Conservation (phyloP, 2,888 invertebrate species). For the Patella ulyssiponensis region DNA sequence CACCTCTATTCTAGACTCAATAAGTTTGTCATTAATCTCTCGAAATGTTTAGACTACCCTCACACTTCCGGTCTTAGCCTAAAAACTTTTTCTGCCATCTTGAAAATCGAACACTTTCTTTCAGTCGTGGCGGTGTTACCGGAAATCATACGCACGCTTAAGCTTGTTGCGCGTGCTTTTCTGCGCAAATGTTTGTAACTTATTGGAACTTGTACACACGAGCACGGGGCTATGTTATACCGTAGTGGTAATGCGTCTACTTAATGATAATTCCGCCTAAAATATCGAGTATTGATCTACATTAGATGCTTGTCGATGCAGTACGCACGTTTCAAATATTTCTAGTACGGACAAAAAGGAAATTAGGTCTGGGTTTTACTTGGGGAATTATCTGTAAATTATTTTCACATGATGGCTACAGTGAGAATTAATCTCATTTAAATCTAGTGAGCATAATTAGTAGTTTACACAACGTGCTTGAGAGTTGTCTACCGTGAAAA, state of each 20-base stretch:
- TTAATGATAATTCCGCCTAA: neutral
- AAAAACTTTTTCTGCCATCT: conserved; percentile 19
- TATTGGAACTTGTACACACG: conserved; percentile 4
- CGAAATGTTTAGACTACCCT: conserved; percentile 21
- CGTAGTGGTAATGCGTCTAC: neutral
- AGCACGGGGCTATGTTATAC: neutral
- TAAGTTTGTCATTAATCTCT: conserved; percentile 4
- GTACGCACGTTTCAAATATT: conserved; percentile 7
- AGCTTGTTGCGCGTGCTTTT: conserved; percentile 7
- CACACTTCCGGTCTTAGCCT: conserved; percentile 25
- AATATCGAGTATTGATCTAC: neutral
- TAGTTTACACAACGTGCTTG: conserved; percentile 8
- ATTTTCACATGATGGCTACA: neutral
- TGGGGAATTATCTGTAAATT: conserved; percentile 1
- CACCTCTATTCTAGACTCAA: neutral
- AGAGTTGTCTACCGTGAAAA: neutral
- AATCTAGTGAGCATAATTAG: conserved; percentile 8
- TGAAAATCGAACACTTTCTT: conserved; percentile 9
- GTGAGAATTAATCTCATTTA: conserved; percentile 11
- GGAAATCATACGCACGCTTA: conserved; percentile 9
- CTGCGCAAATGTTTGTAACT: conserved; percentile 1
- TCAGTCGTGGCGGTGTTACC: conserved; percentile 1
- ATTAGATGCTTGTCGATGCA: neutral
- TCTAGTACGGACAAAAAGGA: neutral
- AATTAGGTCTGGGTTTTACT: conserved; percentile 8